Percentiles rank a stretch among this genome's conserved stretches.
Conservation (phyloP, 1,140 invertebrate species). For the Neodiprion pinetum region DNA sequence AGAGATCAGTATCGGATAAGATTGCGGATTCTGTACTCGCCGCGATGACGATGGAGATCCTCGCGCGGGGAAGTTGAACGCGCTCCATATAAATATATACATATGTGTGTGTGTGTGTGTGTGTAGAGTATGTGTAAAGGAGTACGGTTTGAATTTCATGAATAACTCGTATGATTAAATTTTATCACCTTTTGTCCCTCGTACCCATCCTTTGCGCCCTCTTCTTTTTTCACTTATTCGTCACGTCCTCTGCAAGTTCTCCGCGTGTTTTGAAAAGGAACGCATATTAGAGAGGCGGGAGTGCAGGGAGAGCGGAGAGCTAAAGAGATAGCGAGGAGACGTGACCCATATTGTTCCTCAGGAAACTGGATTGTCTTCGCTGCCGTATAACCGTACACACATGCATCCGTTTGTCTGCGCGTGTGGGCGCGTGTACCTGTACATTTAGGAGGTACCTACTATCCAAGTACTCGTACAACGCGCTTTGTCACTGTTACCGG, state of each 20-base stretch:
- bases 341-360: slow-evolving; percentile 2
- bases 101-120: no score
- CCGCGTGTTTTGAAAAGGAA: not conserved
- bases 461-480: not conserved
- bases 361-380: slow-evolving; percentile 1
- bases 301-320: not conserved
- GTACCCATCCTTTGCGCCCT: no score
- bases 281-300: not conserved
- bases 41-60: not conserved
- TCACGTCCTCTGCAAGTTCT: no score
- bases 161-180: no score
- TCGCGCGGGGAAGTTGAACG: no score
- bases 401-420: not conserved
- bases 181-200: not conserved
- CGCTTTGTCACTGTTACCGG: not conserved
- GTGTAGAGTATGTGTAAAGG: no score
- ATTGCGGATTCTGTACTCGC: not conserved
- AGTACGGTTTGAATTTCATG: no score
- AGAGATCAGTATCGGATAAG: not conserved
- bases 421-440: not conserved
- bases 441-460: not conserved
- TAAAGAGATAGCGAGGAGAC: not conserved
- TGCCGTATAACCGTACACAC: not conserved
- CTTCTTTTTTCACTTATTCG: no score
- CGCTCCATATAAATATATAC: no score